phyloP scores from a whole-genome alignment of 2,113 vertebrate species.

The Okapia johnstoni region DNA sequence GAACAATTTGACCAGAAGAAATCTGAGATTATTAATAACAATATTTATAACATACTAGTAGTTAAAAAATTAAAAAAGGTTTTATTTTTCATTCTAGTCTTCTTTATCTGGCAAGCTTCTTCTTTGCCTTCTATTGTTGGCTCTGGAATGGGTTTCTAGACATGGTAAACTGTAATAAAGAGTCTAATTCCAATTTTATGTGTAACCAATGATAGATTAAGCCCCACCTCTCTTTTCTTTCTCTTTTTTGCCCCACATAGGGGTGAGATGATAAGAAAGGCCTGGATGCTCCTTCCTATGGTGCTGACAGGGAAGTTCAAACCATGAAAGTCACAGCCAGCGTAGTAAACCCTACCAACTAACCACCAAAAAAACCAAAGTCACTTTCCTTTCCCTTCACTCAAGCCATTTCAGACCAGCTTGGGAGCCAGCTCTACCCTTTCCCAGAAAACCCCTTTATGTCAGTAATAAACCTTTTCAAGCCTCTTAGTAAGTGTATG shows the following conservation, averaged over 20 bases:
- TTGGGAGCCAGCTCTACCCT: not conserved
- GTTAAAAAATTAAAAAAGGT: not conserved
- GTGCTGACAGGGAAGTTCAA: not conserved
- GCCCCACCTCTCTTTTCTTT: not conserved
- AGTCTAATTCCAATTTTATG: not conserved
- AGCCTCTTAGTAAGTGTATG: not conserved
- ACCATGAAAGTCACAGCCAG: not conserved
- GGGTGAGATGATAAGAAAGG: not conserved
- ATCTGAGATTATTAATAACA: slow-evolving; percentile 7
- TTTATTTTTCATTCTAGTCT: slow-evolving; percentile 17
- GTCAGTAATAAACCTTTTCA: not conserved
- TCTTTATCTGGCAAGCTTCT: not conserved
- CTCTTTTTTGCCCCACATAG: not conserved
- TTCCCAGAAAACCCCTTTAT: not conserved
- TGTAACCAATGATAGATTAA: not conserved
- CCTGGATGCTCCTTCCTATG: not conserved
- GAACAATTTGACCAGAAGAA: slow-evolving; percentile 4
- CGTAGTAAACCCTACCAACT: not conserved
- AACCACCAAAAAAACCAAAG: slow-evolving; percentile 22
- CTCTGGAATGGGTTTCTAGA: not conserved
- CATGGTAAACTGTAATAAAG: not conserved
- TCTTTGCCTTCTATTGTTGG: not conserved
- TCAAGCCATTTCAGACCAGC: slow-evolving; percentile 1
- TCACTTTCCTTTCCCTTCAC: not conserved
- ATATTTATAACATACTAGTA: not conserved